phyloP scores from a whole-genome alignment of 2,113 vertebrate genomes.

The Sebastes fasciatus region DNA sequence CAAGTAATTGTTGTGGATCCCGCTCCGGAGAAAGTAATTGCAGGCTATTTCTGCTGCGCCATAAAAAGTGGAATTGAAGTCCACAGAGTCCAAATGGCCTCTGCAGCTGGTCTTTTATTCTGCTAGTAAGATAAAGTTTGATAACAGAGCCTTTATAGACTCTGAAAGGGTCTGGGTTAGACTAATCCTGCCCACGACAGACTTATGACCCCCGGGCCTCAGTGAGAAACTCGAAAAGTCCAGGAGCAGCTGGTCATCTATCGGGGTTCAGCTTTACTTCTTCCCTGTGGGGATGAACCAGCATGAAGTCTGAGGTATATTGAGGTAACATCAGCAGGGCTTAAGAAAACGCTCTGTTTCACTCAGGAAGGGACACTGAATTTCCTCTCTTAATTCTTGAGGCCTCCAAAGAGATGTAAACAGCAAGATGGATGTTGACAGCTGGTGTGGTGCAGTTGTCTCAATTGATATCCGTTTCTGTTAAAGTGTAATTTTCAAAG shows the following conservation, averaged over 20 bases:
- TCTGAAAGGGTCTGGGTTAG: slow-evolving; percentile 57
- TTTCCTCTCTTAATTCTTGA: slow-evolving; percentile 37
- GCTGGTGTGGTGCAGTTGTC: slow-evolving; percentile 56
- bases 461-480: slow-evolving; percentile 43
- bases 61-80: slow-evolving; percentile 61
- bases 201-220: slow-evolving; percentile 58
- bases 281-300: slow-evolving; percentile 36
- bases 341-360: slow-evolving; percentile 58
- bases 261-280: slow-evolving; percentile 35
- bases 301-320: slow-evolving; percentile 48
- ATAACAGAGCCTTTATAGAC: slow-evolving; percentile 65
- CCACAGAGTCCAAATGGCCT: slow-evolving; percentile 55
- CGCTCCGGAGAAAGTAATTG: slow-evolving; percentile 36
- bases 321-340: slow-evolving; percentile 51
- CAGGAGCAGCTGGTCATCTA: slow-evolving; percentile 57
- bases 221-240: slow-evolving; percentile 49
- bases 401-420: slow-evolving; percentile 61
- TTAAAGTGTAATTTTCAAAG: slow-evolving; percentile 55
- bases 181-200: slow-evolving; percentile 63
- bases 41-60: slow-evolving; percentile 45
- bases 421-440: slow-evolving; percentile 67
- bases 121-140: slow-evolving; percentile 62
- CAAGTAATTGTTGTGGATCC: slow-evolving; percentile 29
- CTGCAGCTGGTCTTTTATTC: slow-evolving; percentile 53
- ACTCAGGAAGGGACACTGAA: slow-evolving; percentile 43